Evolutionary conservation across 1,140 invertebrate species (phyloP).

Genomic region (Diploscapter pachys): DNA sequence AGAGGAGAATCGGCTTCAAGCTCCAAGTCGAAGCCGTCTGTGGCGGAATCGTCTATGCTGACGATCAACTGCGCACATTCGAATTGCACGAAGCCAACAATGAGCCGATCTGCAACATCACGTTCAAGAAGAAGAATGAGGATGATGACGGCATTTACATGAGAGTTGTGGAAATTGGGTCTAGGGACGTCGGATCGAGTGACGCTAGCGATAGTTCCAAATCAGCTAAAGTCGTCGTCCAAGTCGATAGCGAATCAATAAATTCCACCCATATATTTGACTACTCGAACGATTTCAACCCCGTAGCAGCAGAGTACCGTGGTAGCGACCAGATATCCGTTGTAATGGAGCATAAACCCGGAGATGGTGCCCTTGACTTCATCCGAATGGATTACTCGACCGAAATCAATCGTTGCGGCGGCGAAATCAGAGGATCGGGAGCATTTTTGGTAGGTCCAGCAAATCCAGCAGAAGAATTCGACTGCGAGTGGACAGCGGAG

Average conservation of each 20-base stretch:
- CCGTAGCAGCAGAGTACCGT: no score
- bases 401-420: background rate
- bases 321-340: no score
- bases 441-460: constrained; percentile 11
- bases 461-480: constrained; percentile 19
- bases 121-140: constrained; percentile 28
- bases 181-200: no score
- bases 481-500: constrained; percentile 31
- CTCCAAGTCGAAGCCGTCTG: constrained; percentile 14
- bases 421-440: background rate
- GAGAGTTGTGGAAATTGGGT: constrained; percentile 12
- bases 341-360: no score
- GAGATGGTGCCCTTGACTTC: no score
- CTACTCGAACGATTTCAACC: no score
- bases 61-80: constrained; percentile 31
- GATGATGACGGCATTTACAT: constrained; percentile 21
- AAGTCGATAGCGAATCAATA: no score
- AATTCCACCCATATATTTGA: no score
- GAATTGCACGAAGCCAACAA: constrained; percentile 3
- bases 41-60: constrained; percentile 49
- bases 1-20: no score
- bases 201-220: no score
- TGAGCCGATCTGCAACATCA: constrained; percentile 19
- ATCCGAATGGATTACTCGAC: no score
- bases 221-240: no score